Percentiles rank a stretch among this genome's conserved stretches.
These are phyloP conservation scores for Mastomys natalensis DNA, from an alignment of 2,113 vertebrate genomes.

Conservation along the genomic window DNA sequence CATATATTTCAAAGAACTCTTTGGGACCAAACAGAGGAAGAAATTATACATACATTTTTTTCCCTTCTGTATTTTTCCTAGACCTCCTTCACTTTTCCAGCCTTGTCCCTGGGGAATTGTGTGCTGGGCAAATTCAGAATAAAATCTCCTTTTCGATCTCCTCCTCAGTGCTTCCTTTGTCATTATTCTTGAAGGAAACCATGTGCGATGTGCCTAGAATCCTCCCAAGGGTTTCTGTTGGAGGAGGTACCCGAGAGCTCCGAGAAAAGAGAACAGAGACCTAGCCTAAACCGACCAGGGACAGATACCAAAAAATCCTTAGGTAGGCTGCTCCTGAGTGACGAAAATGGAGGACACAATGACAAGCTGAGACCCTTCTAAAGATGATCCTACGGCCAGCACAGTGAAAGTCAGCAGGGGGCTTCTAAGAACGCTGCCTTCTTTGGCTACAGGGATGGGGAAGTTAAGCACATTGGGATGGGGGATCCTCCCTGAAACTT, in stretches of 20 bases:
- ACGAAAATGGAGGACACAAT: not conserved
- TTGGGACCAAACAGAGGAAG: slow-evolving; percentile 25
- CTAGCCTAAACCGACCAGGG: not conserved
- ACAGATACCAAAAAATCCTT: not conserved
- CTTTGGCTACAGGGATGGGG: not conserved
- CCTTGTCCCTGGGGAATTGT: slow-evolving; percentile 57
- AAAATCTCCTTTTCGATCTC: slow-evolving; percentile 63
- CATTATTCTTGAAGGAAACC: slow-evolving; percentile 61
- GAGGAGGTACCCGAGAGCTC: not conserved
- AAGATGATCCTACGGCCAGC: not conserved
- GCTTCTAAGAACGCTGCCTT: not conserved
- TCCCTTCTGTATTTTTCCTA: slow-evolving; percentile 14
- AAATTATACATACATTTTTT: not conserved
- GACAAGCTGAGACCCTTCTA: not conserved
- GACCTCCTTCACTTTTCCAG: slow-evolving; percentile 40
- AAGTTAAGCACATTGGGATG: not conserved
- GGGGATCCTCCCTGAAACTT: not conserved
- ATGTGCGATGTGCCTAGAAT: slow-evolving; percentile 38
- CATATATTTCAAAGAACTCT: slow-evolving; percentile 62
- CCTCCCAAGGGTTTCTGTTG: not conserved
- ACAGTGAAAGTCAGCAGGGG: not conserved
- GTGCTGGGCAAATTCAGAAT: slow-evolving; percentile 63
- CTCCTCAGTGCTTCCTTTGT: slow-evolving; percentile 57
- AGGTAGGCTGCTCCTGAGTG: not conserved
- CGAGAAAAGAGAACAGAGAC: not conserved